Conservation (phyloP, 2,888 invertebrate genomes). For the Cordilura impudica region DNA sequence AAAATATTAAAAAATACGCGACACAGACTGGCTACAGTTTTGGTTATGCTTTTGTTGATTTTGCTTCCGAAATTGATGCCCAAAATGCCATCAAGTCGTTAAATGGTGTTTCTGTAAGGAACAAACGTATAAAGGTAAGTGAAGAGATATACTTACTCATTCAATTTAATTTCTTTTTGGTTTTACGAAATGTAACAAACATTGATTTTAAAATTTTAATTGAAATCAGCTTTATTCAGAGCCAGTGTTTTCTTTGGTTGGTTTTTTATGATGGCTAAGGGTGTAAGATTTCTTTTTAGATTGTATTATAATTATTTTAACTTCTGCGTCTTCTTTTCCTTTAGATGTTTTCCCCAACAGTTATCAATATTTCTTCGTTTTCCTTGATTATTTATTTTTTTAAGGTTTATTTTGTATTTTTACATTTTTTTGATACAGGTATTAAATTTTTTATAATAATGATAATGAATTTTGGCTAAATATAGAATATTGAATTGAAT, state of each 20-base stretch:
- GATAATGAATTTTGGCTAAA: too few relatives aligned
- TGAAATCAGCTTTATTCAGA: constrained; percentile 49
- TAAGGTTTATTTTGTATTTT: too few relatives aligned
- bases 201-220: constrained; percentile 55
- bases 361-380: neutral
- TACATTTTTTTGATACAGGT: too few relatives aligned
- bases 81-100: constrained; percentile 90
- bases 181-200: neutral
- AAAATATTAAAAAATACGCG: neutral
- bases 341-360: neutral
- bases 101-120: constrained; percentile 92
- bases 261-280: neutral
- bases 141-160: neutral
- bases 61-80: constrained; percentile 90
- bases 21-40: constrained; percentile 94
- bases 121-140: constrained; percentile 91
- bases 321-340: neutral
- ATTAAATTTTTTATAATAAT: too few relatives aligned
- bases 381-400: neutral
- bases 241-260: too few relatives aligned
- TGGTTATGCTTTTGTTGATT: constrained; percentile 97
- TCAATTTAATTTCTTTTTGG: constrained; percentile 13
- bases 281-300: constrained; percentile 1
- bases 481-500: too few relatives aligned
- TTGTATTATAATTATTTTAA: constrained; percentile 47